Percentiles rank a stretch among this genome's conserved stretches.
These are phyloP conservation scores for Mellivora capensis DNA, from an alignment of 2,113 vertebrate genomes.

Conservation along the genomic window DNA sequence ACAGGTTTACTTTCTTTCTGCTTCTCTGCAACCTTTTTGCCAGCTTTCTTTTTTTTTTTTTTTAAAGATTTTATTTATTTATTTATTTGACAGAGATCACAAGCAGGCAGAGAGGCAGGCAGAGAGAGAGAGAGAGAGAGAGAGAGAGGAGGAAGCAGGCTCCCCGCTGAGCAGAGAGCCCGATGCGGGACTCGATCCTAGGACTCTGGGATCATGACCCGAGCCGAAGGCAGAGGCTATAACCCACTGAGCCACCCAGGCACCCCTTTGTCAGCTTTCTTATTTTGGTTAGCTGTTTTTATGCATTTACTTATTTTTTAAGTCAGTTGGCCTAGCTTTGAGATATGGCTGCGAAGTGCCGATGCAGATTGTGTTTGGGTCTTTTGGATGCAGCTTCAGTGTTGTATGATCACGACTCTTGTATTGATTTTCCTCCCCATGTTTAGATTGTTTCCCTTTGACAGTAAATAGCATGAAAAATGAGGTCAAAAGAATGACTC, in stretches of 20 bases:
- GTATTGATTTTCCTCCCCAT: neutral
- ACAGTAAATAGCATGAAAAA: slow-evolving; percentile 15
- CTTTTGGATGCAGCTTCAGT: neutral
- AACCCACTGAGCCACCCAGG: too few species aligned
- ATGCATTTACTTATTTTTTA: neutral
- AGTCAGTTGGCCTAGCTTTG: neutral
- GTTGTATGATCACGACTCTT: neutral
- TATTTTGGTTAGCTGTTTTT: neutral
- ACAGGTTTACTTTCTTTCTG: neutral
- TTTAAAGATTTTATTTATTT: too few species aligned
- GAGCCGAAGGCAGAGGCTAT: too few species aligned
- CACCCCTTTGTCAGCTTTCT: neutral
- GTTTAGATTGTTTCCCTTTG: slow-evolving; percentile 1
- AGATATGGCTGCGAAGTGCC: neutral
- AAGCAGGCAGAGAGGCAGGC: too few species aligned
- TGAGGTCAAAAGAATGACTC: slow-evolving; percentile 10
- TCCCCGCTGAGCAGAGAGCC: too few species aligned
- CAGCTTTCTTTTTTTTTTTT: neutral
- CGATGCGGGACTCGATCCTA: too few species aligned
- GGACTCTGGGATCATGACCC: too few species aligned
- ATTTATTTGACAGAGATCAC: too few species aligned
- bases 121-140: too few species aligned
- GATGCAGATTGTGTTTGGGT: neutral
- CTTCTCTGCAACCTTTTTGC: neutral
- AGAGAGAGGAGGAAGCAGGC: too few species aligned